Evolutionary conservation across 1,140 invertebrate genomes (phyloP), one percentile per base, ranked within the genome.

Genomic region (Drosophila pachea): DNA sequence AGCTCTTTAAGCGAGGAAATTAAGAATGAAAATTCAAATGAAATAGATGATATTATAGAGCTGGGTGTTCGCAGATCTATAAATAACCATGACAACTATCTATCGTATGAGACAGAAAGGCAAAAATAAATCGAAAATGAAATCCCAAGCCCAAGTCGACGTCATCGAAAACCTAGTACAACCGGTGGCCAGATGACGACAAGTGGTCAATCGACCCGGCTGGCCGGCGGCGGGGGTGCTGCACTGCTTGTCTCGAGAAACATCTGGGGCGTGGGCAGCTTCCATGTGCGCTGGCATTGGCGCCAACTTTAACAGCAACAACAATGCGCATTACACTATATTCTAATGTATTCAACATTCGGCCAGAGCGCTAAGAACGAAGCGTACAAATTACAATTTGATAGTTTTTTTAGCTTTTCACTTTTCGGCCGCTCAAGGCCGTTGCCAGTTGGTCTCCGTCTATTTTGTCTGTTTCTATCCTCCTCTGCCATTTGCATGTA

Each of bases 21-120:
- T 62, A 35, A 53, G 54, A 68, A 72, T 47, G 48, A 12, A 54
- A 67, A 22, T 3, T 22, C 22, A 22, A 67, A 16, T 33, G 22
- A 16, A 42, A 60, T 42, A 62, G 68, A 70, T 74, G 61, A 71
- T 62, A 66, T 74, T 66, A 74, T 74, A 68, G 62, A 61, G 58
- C 73, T 65, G 76, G 73, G 73, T 62, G 69, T 38, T 48, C 42
- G 48, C 31, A n/a, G 9, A 31, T 29, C 73, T 86, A 86, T 68
- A 86, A 79, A 84, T 84, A 86, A 67, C 65, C 74, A 86, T 84
- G 79, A 84, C 79, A 79, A 79, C 65, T 55, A 62, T 66, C 53
- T 53, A 14, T 14, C 38, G 38, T 2, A 22, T 22, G 22, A 22
- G 22, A 22, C 22, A 22, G 22, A 22, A 22, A 2, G 3, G 22